Base-by-base conservation (phyloP, 2,888 invertebrate species). In the Thumatha senex region DNA sequence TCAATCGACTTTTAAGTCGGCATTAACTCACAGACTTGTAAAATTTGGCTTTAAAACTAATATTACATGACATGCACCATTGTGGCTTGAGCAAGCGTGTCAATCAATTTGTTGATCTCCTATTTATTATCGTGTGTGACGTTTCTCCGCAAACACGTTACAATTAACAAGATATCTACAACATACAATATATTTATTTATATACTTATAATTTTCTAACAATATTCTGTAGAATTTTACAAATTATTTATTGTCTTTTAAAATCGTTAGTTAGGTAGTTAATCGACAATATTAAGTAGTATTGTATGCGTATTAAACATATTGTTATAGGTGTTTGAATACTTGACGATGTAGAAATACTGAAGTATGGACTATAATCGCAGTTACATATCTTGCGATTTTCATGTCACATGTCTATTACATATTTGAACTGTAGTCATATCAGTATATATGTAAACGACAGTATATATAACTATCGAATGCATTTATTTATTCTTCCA, bases 11-110 rank as follows among this genome's bases (percentile, higher is more conserved):
- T 86, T 70, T 86, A 86, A 76, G 89, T 87, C 89, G 85, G 80
- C 85, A 86, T 88, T 84, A 91, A 86, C 89, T 86, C 85, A 92
- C 92, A 92, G 92, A 92, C 92, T 92, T 4, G 88, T 84, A 51
- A 89, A 86, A 91, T 90, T 91, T 92, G 91, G 92, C 92, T 92
- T 92, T 92, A 92, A 92, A 86, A 87, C 78, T 76, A 82, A 83
- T 90, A 89, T 87, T 76, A 87, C 84, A 82, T 46, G 67, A 69
- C 85, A 85, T 84, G 74, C 86, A 39, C 18, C 18, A 84, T 84
- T 80, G 78, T 84, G 85, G 85, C 89, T 89, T 90, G 89, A 86
- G 85, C 83, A 83, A n/a, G n/a, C n/a, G n/a, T 87, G 89, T 86
- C 88, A 86, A 82, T 82, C 63, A 83, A 84, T 74, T 80, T 85